Base-by-base conservation (phyloP, 2,888 invertebrate genomes). In the Emmelina monodactyla region DNA sequence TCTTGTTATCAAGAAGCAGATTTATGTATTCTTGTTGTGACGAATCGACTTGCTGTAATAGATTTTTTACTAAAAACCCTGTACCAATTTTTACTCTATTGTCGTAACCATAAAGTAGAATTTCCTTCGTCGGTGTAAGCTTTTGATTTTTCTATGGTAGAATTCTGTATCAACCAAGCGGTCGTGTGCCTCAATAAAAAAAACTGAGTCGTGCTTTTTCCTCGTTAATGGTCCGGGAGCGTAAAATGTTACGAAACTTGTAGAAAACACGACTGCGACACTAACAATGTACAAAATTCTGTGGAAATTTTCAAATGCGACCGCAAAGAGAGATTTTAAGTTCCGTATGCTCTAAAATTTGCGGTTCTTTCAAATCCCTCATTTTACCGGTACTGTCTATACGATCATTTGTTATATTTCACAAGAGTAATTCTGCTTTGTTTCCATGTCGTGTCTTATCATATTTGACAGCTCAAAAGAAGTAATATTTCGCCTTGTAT, bases 401-500 rank as follows among this genome's bases (percentile, higher is more conserved):
- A n/a, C n/a, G n/a, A n/a, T n/a, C n/a, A n/a, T 59, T 58, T 47
- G 54, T 49, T 22, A 16, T 42, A 51, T 67, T 59, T 61, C 49
- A 62, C 56, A 66, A 68, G 53, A 42, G 39, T 44, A 49, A 44
- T 50, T 53, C 52, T 49, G 49, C 48, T 52, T 49, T 42, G 40
- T 31, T 49, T 49, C 50, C 55, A 51, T 49, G 52, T 57, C 51
- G 54, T 53, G 53, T 53, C 54, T 51, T 58, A 58, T 56, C 40
- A 40, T 37, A 55, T 55, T 53, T 58, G 59, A 62, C 57, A 55
- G 53, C 44, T 41, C 40, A 39, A 46, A 43, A 43, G 41, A 49
- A 44, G 47, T 43, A 22, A 31, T 28, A 19, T 10, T 25, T 25
- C 25, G 25, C 25, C n/a, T 7, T 7, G 25, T 25, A n/a, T 4